phyloP scores from a whole-genome alignment of 2,113 vertebrate species.

The Salvelinus namaycush region DNA sequence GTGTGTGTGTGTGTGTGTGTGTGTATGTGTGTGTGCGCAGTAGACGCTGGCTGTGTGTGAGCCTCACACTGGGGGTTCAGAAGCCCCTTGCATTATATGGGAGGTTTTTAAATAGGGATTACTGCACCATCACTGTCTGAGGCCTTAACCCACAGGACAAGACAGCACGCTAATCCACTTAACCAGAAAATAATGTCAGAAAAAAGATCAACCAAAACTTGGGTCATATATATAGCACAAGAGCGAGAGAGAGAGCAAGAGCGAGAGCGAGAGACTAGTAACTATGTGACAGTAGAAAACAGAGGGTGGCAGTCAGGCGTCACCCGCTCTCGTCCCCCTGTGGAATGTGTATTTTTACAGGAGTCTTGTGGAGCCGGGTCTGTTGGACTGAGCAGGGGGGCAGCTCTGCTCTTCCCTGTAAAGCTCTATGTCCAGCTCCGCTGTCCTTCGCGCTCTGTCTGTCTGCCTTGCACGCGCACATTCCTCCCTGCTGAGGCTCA shows the following conservation, averaged over 20 bases:
- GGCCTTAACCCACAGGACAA: neutral
- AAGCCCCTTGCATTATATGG: neutral
- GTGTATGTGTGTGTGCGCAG: neutral
- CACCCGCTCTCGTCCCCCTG: slow-evolving; percentile 7
- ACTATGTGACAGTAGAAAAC: slow-evolving; percentile 7
- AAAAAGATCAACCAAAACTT: neutral
- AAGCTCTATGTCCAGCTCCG: slow-evolving; percentile 19
- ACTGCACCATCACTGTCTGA: neutral
- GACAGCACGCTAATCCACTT: neutral
- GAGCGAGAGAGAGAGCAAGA: neutral
- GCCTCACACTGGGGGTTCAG: neutral
- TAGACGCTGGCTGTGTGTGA: neutral
- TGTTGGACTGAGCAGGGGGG: neutral
- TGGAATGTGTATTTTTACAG: slow-evolving; percentile 29
- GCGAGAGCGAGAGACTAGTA: neutral
- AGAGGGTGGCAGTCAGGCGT: slow-evolving; percentile 7
- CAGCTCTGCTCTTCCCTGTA: slow-evolving; percentile 6
- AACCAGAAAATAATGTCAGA: neutral
- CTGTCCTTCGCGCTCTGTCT: slow-evolving; percentile 8
- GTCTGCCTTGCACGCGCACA: neutral
- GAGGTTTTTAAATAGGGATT: neutral
- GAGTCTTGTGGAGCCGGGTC: slow-evolving; percentile 7
- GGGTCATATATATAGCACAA: neutral
- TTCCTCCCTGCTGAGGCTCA: slow-evolving; percentile 27
- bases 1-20: neutral